Evolutionary conservation across 2,888 invertebrate genomes (phyloP).

Genomic region (Cryptosula pallasiana): DNA sequence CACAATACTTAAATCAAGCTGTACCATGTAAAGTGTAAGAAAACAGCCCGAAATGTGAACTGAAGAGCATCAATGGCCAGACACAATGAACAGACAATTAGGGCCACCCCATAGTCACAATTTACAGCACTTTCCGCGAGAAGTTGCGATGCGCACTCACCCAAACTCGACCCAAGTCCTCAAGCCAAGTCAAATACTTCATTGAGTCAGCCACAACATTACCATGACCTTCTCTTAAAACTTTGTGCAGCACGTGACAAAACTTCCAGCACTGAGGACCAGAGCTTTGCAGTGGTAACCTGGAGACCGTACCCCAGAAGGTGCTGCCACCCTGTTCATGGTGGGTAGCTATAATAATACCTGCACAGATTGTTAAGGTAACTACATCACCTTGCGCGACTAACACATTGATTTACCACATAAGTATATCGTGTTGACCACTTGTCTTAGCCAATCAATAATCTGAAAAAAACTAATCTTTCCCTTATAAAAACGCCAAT

Average conservation of each 20-base stretch:
- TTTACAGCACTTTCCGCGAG: too few species aligned
- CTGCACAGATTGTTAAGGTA: slow-evolving; percentile 30
- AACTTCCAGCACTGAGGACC: slow-evolving; percentile 98
- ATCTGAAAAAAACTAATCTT: too few species aligned
- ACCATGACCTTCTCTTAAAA: slow-evolving; percentile 88
- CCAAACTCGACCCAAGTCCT: slow-evolving; percentile 87
- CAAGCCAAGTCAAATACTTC: slow-evolving; percentile 71
- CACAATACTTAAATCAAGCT: too few species aligned
- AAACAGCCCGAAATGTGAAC: too few species aligned
- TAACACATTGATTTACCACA: background rate
- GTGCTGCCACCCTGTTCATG: slow-evolving; percentile 83
- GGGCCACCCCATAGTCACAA: too few species aligned
- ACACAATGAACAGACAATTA: too few species aligned
- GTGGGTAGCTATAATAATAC: slow-evolving; percentile 81
- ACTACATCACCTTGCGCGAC: background rate
- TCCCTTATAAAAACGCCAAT: too few species aligned
- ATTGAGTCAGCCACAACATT: slow-evolving; percentile 78
- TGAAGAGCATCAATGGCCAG: too few species aligned
- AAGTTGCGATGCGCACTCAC: slow-evolving; percentile 56
- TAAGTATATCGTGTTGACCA: background rate
- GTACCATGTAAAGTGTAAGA: too few species aligned
- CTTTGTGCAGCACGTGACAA: slow-evolving; percentile 92
- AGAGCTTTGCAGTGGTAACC: slow-evolving; percentile 81
- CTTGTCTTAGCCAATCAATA: too few species aligned
- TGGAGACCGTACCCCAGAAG: slow-evolving; percentile 74